Evolutionary conservation across 1,140 invertebrate species (phyloP).

Genomic region (Microplitis mediator): DNA sequence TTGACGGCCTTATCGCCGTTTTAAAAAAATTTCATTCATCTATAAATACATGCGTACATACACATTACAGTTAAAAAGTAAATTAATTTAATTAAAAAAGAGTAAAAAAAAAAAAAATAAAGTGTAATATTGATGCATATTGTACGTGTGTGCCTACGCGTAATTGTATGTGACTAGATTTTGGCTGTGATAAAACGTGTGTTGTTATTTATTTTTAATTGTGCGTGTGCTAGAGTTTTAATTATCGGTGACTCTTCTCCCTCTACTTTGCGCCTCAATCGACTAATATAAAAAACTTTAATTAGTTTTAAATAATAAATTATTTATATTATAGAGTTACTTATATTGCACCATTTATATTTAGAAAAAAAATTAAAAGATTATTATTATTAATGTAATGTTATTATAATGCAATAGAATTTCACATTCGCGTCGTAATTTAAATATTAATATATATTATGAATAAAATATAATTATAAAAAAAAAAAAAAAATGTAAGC

Average conservation of each 20-base stretch:
- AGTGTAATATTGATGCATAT: constrained; percentile 23
- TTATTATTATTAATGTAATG: no score
- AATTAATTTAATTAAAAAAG: background rate
- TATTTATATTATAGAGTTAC: background rate
- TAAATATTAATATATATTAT: no score
- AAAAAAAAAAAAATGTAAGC: no score
- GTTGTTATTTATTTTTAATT: constrained; percentile 13
- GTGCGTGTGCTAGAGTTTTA: constrained; percentile 8
- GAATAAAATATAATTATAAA: no score
- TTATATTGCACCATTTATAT: no score
- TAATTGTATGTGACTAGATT: constrained; percentile 25
- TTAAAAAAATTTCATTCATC: no score
- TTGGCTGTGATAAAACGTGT: constrained; percentile 29
- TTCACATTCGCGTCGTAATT: no score
- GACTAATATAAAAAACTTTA: background rate
- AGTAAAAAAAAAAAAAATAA: constrained; percentile 2
- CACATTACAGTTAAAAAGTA: no score
- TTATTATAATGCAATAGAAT: no score
- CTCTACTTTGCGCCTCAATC: background rate
- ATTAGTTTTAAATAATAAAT: background rate
- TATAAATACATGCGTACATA: no score
- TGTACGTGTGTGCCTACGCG: constrained; percentile 22
- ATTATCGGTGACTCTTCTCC: constrained; percentile 23
- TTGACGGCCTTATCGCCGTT: no score
- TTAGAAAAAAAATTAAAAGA: no score